Evolutionary conservation across 2,888 invertebrate species (phyloP), one percentile per base, ranked within the genome.

Genomic region (Pseudoips prasinana): DNA sequence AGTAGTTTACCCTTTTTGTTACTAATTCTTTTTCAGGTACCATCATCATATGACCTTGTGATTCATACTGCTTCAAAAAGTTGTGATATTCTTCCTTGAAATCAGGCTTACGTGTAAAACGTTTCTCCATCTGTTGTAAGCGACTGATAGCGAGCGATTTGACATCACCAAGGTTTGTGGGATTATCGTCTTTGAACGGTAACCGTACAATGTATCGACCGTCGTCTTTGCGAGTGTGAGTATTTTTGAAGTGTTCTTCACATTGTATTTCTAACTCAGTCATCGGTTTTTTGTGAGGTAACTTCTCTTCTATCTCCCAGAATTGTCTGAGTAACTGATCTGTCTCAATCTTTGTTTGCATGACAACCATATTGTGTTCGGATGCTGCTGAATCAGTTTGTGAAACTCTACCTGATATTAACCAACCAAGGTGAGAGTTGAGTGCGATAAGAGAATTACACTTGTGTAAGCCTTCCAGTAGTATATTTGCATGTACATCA

Each of bases 261-360:
- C 50, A 52, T 39, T 41, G 29, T 31, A n/a, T 22, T 14, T 50
- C 45, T 35, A 41, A 23, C 3, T 39, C 10, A 9, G 44, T 32
- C 25, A 48, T 25, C 0, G 19, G 25, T 30, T 37, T 37, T 33
- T 40, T 22, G 10, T 44, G 14, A 7, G 39, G 34, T 27, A 34
- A 31, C 18, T 27, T 10, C 25, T 50, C 47, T 43, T 56, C 50
- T 20, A 48, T 46, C 10, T 56, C 52, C 52, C 52, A 52, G 18
- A 56, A 52, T 22, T 29, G 25, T 26, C 44, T 41, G 0, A 47
- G 26, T 32, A 46, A 29, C 25, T 47, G 38, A 34, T 52, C 49
- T 0, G 38, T 24, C 19, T 51, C 44, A 10, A 46, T 1, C 10
- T 44, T 39, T 1, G 33, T 37, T 11, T 48, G 42, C 18, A 31